Conservation (phyloP, 1,140 invertebrate genomes). For the Drosophila simulans region DNA sequence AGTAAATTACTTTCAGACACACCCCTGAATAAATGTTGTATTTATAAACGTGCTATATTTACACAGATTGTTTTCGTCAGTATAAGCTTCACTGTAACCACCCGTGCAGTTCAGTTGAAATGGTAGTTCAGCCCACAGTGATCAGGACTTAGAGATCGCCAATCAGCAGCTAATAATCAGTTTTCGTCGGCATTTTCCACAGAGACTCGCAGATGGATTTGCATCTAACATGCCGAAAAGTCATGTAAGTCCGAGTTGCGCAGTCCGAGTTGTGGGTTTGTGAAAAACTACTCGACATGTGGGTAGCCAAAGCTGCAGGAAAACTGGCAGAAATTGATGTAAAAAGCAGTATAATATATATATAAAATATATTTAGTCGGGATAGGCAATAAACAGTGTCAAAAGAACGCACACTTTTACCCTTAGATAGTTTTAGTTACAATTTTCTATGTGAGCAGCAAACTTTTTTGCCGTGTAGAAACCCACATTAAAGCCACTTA, state of each 20-base stretch:
- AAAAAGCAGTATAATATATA: conserved; percentile 8
- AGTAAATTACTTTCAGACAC: conserved; percentile 18
- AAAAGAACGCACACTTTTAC: background rate
- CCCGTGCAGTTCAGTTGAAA: conserved; percentile 19
- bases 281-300: conserved; percentile 20
- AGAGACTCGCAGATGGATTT: conserved; percentile 45
- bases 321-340: conserved; percentile 55
- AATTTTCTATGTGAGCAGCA: background rate
- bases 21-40: conserved; percentile 18
- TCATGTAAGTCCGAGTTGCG: conserved; percentile 64
- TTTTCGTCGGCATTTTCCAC: conserved; percentile 52
- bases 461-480: conserved; percentile 1
- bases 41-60: conserved; percentile 16
- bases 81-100: conserved; percentile 44
- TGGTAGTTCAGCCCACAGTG: conserved; percentile 41
- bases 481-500: conserved; percentile 25
- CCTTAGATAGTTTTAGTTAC: too few relatives aligned
- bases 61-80: background rate
- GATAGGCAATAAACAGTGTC: background rate
- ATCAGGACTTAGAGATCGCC: conserved; percentile 27
- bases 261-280: conserved; percentile 32
- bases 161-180: conserved; percentile 45
- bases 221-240: conserved; percentile 72
- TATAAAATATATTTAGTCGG: background rate
- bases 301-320: conserved; percentile 26